Evolutionary conservation across 2,888 invertebrate genomes (phyloP).

Genomic region (Sarcophaga caerulescens): DNA sequence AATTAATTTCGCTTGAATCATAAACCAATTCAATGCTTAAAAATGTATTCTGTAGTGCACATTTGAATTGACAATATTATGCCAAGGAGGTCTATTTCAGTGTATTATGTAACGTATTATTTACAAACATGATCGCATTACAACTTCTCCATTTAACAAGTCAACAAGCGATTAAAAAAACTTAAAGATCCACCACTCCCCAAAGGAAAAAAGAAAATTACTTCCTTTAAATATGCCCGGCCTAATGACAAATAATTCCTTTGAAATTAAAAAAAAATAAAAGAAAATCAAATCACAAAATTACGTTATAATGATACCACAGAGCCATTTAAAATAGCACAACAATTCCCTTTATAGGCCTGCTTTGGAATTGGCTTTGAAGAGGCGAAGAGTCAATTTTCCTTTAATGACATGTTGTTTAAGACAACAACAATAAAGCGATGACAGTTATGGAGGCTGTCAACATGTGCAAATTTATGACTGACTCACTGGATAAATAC

Average conservation of each 20-base stretch:
- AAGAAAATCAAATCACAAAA: background rate
- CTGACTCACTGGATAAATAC: slow-evolving; percentile 75
- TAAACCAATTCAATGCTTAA: too few species aligned
- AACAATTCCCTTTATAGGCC: slow-evolving; percentile 78
- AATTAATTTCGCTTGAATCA: too few species aligned
- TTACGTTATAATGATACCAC: slow-evolving; percentile 74
- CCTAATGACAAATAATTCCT: background rate
- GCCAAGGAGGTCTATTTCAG: too few species aligned
- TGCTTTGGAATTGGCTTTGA: background rate
- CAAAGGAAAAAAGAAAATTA: background rate
- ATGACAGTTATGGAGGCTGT: slow-evolving; percentile 71
- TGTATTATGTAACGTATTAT: too few species aligned
- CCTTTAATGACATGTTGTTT: slow-evolving; percentile 60
- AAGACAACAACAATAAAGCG: slow-evolving; percentile 50
- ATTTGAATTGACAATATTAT: too few species aligned
- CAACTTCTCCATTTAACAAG: slow-evolving; percentile 54
- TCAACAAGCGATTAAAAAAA: slow-evolving; percentile 60
- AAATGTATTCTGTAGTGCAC: too few species aligned
- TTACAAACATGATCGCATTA: too few species aligned
- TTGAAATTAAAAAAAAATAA: background rate
- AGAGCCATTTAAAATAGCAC: slow-evolving; percentile 73
- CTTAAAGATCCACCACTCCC: background rate
- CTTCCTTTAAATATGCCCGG: background rate
- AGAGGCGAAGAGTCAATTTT: slow-evolving; percentile 40
- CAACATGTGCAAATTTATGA: slow-evolving; percentile 77